Conservation (phyloP, 2,888 invertebrate genomes). For the Polydesmus complanatus region DNA sequence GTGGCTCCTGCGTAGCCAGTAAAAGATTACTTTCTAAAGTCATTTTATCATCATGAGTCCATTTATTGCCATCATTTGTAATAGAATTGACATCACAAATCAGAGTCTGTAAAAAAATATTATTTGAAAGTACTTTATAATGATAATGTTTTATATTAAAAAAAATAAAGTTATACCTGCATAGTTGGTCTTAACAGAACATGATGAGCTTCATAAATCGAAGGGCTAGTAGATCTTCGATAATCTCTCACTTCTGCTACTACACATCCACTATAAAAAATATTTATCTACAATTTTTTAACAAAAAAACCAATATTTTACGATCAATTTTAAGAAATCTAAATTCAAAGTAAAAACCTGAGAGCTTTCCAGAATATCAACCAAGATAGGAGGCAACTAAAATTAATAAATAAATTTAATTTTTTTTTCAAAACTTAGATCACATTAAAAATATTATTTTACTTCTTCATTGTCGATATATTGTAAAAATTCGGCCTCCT, state of each 20-base stretch:
- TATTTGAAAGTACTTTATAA: no score
- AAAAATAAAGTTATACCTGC: conserved; percentile 27
- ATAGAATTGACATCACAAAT: conserved; percentile 49
- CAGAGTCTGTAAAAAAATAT: conserved; percentile 40
- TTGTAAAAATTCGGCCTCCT: conserved; percentile 63
- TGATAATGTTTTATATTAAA: no score
- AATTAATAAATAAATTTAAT: conserved; percentile 14
- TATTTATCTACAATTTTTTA: conserved; percentile 18
- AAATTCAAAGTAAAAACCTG: conserved; percentile 24
- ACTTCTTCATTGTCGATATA: conserved; percentile 76
- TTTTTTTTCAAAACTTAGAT: background rate
- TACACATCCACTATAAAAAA: conserved; percentile 32
- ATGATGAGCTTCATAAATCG: conserved; percentile 28
- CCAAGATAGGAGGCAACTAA: conserved; percentile 54
- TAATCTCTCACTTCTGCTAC: conserved; percentile 34
- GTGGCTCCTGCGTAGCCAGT: conserved; percentile 66
- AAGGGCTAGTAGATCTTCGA: conserved; percentile 24
- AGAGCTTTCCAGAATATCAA: conserved; percentile 48
- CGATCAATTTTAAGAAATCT: background rate
- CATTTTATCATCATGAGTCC: conserved; percentile 61
- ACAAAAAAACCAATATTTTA: background rate
- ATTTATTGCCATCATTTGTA: conserved; percentile 38
- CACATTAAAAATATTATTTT: conserved; percentile 14
- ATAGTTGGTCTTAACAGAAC: conserved; percentile 30
- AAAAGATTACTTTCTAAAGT: conserved; percentile 71